These are phyloP conservation scores for Balaeniceps rex DNA, from an alignment of 2,113 vertebrate species.

Conservation along the genomic window DNA sequence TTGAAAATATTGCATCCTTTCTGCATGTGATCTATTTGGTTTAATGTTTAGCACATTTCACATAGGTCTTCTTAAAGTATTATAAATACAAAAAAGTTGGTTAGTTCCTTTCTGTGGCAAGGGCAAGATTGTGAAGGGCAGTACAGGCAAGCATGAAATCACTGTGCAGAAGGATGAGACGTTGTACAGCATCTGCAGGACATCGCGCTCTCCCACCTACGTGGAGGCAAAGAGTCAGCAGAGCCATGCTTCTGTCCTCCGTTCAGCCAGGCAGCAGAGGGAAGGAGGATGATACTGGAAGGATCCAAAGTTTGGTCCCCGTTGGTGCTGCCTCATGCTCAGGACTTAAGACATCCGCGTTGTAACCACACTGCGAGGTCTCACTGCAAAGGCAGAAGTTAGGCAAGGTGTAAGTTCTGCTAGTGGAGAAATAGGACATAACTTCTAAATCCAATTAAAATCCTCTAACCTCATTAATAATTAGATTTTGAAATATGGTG, in stretches of 20 bases:
- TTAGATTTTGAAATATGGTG: neutral
- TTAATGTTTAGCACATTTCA: neutral
- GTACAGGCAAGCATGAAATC: neutral
- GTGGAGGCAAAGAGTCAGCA: neutral
- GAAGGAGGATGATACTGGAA: neutral
- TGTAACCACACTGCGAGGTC: neutral
- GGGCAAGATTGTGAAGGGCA: neutral
- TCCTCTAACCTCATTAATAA: neutral
- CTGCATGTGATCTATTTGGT: neutral
- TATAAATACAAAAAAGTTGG: neutral
- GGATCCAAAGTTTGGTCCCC: neutral
- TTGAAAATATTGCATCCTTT: conserved; percentile 1
- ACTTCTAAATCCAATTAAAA: neutral
- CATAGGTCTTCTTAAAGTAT: neutral
- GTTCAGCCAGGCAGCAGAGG: neutral
- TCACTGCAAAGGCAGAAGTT: neutral
- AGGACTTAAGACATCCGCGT: accelerated
- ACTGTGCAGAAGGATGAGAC: neutral
- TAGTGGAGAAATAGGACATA: neutral
- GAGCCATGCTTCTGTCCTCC: neutral
- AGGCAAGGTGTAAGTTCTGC: neutral
- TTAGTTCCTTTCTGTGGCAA: neutral
- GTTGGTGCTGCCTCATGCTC: neutral
- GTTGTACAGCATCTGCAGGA: neutral
- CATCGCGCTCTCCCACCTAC: accelerated